Base-by-base conservation (phyloP, 2,797 vertebrate genomes). In the Sitta carolinensis region DNA sequence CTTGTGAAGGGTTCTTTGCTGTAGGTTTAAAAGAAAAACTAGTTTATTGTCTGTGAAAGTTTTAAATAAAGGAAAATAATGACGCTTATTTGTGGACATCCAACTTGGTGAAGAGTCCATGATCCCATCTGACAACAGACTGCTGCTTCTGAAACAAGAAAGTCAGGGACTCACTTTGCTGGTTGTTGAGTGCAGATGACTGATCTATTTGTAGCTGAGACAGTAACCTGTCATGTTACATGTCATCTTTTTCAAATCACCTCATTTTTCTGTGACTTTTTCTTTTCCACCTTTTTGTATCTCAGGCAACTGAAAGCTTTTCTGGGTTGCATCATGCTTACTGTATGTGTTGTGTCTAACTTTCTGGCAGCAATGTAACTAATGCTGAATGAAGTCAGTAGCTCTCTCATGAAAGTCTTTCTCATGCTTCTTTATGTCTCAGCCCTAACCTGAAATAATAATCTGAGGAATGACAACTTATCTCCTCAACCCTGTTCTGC, bases 291-390 rank as follows among this genome's bases (percentile, higher is more conserved):
- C 6, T 62, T 85, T 85, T 58, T 87, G 17, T 50, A 42, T 43
- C 32, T 85, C 50, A 48, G 62, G 34, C 36, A 22, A 32, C 51
- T 57, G 51, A n/a, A 73, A 63, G 32, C 4, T 88, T 81, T 88
- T 83, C 55, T 47, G 42, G 29, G 40, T 50, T 80, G 16, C 34
- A 55, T 70, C 38, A 83, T 40, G 14, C 6, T 38, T 38, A 11
- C 18, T 25, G 16, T 42, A 67, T 32, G 27, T 0, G 0, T 17
- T 0, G 0, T 64, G 52, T 69, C 74, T 94, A 78, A 68, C 26
- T 76, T 80, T 54, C 7, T 47, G 48, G 54, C 61, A 77, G 16
- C 34, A 85, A 50, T 8, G 13, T 74, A 82, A 89, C 87, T 87
- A 87, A 55, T 52, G 63, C 11, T 47, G 45, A 77, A 83, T 67